These are phyloP conservation scores for Alca torda DNA, from an alignment of 2,797 vertebrate genomes.

Conservation along the genomic window DNA sequence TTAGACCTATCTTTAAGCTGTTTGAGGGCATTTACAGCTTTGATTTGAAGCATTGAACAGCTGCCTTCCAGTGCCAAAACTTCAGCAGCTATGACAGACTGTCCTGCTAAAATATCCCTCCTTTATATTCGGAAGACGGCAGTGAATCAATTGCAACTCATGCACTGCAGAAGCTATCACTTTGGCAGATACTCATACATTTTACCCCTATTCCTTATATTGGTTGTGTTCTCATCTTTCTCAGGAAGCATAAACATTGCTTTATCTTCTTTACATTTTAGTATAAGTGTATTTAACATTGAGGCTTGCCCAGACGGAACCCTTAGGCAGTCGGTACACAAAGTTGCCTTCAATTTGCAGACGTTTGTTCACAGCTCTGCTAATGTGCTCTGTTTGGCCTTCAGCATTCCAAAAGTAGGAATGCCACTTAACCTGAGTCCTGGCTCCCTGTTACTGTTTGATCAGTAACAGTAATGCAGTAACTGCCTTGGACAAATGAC, in stretches of 20 bases:
- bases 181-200: neutral
- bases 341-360: neutral
- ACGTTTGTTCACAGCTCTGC: neutral
- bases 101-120: neutral
- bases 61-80: neutral
- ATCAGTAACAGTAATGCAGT: constrained; percentile 32
- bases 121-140: neutral
- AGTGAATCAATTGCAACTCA: neutral
- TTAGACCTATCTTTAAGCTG: neutral
- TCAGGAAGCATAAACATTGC: neutral
- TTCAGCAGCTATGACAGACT: neutral
- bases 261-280: neutral
- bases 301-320: neutral
- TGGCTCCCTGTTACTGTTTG: constrained; percentile 30
- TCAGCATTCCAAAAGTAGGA: constrained; percentile 38
- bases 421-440: constrained; percentile 2
- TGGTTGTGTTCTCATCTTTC: neutral
- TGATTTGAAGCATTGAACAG: neutral
- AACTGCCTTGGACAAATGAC: constrained; percentile 37
- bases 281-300: neutral
- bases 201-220: neutral
- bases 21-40: neutral
- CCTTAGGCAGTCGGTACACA: fast-evolving
- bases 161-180: neutral
- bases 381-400: constrained; percentile 21